Evolutionary conservation across 2,113 vertebrate species (phyloP).

Genomic region (Antechinus stuartii): DNA sequence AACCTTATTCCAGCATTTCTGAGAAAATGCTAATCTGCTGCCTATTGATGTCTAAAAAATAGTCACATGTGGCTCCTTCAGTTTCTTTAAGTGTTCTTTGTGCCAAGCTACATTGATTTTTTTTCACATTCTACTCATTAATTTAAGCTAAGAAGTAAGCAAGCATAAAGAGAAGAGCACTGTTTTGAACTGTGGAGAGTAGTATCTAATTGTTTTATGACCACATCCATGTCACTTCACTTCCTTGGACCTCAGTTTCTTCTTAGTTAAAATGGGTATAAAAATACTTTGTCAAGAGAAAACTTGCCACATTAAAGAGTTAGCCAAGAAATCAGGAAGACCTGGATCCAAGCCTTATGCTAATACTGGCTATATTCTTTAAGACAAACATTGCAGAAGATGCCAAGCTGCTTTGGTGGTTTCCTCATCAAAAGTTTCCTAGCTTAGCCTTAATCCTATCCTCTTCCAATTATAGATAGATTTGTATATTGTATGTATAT

Average conservation of each 20-base stretch:
- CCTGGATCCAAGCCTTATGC: not conserved
- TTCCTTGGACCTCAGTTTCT: not conserved
- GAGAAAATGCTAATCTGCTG: not conserved
- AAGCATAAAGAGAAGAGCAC: not conserved
- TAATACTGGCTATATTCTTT: not conserved
- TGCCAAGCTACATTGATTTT: not conserved
- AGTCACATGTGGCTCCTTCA: not conserved
- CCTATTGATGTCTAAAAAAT: not conserved
- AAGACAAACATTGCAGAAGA: not conserved
- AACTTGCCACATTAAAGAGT: not conserved
- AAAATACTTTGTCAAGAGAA: not conserved
- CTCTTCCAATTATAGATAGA: not conserved
- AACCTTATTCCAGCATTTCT: not conserved
- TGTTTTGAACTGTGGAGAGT: not conserved
- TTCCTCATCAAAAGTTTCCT: not conserved
- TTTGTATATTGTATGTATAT: not conserved
- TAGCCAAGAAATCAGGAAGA: not conserved
- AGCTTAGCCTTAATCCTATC: not conserved
- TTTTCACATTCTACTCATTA: not conserved
- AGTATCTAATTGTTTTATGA: not conserved
- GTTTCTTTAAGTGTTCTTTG: not conserved
- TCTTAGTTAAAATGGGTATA: not conserved
- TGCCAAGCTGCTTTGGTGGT: not conserved
- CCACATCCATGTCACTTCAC: not conserved
- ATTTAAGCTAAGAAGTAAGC: slow-evolving; percentile 9